Conservation (phyloP, 1,140 invertebrate species). For the Argopecten irradians region DNA sequence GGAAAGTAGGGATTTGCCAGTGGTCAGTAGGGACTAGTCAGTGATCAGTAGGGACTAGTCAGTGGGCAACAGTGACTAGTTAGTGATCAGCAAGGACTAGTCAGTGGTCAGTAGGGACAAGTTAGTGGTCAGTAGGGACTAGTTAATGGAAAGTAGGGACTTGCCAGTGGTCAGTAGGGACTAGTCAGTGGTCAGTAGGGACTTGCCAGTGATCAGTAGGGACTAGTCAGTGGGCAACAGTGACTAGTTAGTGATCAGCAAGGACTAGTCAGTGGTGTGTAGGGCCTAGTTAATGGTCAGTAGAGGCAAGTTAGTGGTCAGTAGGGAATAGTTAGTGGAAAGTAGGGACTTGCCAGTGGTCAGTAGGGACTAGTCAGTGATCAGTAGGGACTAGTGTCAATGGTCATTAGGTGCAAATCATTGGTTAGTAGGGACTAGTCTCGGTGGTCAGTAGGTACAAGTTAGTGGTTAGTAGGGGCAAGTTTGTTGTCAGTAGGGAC, state of each 20-base stretch:
- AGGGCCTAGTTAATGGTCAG: background rate
- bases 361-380: background rate
- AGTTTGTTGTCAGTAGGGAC: background rate
- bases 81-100: too few species aligned
- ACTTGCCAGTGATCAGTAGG: background rate
- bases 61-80: too few species aligned
- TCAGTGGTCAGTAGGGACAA: background rate
- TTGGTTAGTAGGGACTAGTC: background rate
- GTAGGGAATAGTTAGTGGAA: background rate
- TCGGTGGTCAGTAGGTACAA: background rate
- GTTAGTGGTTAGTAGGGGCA: background rate
- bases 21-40: too few species aligned
- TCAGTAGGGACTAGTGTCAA: background rate
- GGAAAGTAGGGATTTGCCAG: background rate
- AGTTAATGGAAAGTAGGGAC: background rate
- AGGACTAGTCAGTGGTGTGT: background rate
- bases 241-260: background rate
- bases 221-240: background rate
- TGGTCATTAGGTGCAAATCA: background rate
- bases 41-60: too few species aligned
- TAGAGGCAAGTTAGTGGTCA: background rate
- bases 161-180: background rate
- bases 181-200: background rate
- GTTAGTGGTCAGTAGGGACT: background rate
- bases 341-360: background rate